Percentiles rank a stretch among this genome's conserved stretches.
Conservation (phyloP, 2,888 invertebrate species). For the Diaprepes abbreviatus region DNA sequence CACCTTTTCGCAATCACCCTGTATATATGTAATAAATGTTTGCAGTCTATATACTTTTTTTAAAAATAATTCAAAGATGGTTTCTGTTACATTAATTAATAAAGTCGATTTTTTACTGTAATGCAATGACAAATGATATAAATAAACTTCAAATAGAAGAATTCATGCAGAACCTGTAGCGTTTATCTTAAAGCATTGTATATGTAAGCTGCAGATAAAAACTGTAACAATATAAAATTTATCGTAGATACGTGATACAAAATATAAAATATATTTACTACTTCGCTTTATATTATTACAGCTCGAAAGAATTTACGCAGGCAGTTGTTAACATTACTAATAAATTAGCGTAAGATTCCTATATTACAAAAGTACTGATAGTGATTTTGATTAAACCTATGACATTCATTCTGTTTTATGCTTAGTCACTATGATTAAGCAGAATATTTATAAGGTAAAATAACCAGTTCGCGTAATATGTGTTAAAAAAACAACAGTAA, state of each 20-base stretch:
- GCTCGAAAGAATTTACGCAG: conserved; percentile 35
- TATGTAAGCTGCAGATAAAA: conserved; percentile 36
- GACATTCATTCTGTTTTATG: conserved; percentile 19
- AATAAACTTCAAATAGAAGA: conserved; percentile 31
- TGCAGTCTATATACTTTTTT: no score
- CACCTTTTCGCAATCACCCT: no score
- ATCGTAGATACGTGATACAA: no score
- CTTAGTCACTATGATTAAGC: conserved; percentile 44
- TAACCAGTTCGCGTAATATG: background rate
- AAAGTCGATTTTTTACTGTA: background rate
- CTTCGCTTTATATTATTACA: conserved; percentile 43
- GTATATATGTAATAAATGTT: no score
- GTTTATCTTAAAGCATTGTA: conserved; percentile 34
- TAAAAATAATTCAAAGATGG: no score
- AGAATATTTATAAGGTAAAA: conserved; percentile 41
- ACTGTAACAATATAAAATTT: conserved; percentile 41
- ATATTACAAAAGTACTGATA: conserved; percentile 42
- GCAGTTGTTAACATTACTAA: conserved; percentile 40
- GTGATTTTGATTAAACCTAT: conserved; percentile 31
- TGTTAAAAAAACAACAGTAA: no score
- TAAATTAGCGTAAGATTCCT: conserved; percentile 45
- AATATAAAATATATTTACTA: background rate
- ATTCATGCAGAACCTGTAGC: conserved; percentile 43
- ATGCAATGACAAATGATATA: conserved; percentile 1
- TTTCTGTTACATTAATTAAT: conserved; percentile 2